Base-by-base conservation (phyloP, 2,888 invertebrate genomes). In the Diploptera punctata region DNA sequence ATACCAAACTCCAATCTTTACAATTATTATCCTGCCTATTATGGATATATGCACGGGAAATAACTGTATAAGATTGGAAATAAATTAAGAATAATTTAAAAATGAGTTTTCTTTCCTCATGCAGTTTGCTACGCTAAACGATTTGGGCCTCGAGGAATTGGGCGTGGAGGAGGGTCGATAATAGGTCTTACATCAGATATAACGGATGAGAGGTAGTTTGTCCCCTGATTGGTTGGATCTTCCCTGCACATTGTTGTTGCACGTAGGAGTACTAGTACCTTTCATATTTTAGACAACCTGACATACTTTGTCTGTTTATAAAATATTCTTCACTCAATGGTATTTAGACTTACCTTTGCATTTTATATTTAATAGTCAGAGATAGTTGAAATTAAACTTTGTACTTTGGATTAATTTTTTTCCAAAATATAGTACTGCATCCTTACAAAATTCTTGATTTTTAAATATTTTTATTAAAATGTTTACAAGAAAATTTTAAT, bases 101-200 rank as follows among this genome's bases (percentile, higher is more conserved):
- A 47, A 9, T 29, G 33, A 19, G 13, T 33, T 54, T 7, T 68
- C 26, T 21, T 19, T 65, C 47, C 47, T 44, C 16, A 33, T 60
- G 83, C 87, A 94, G 94, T 94, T 87, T 98, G 97, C 89, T 97
- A 98, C 90, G 95, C 95, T 83, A 93, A 95, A 87, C 94, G 92
- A 87, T 97, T 92, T 88, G 97, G 97, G 80, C 95, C 96, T 80
- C 92, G 96, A 86, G 95, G 95, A 83, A 91, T 96, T 86, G 97
- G 96, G 82, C 95, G 94, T 85, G 93, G 95, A 80, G 94, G 95
- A 82, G 93, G 95, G 83, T 90, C 90, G 80, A 91, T 91, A 84
- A 87, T 93, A 83, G 93, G 93, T 82, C 89, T 93, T 83, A 92
- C 91, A 89, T 92, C 91, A 86, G 93, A 93, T 87, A 89, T 93